phyloP scores from a whole-genome alignment of 2,888 invertebrate species.

The Ryuthela nishihirai region DNA sequence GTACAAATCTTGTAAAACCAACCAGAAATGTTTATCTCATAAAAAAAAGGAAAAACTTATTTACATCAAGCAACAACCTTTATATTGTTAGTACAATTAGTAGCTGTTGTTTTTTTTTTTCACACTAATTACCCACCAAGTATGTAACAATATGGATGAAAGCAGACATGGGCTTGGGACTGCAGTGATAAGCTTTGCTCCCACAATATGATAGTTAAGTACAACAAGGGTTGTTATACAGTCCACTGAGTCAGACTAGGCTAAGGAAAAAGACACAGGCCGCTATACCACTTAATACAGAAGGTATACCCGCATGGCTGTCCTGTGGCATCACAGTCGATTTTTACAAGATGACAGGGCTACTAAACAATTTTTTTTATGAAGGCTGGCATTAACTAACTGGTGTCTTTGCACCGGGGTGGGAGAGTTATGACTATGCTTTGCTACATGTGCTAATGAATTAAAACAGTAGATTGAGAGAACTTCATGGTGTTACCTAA shows the following conservation, averaged over 20 bases:
- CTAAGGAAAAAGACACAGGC: constrained; percentile 17
- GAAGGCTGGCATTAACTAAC: too few relatives aligned
- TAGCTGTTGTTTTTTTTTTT: constrained; percentile 18
- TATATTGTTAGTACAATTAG: constrained; percentile 38
- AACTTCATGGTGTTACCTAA: too few relatives aligned
- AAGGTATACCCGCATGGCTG: constrained; percentile 19
- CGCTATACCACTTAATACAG: constrained; percentile 20
- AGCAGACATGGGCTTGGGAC: constrained; percentile 30
- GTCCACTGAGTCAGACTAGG: constrained; percentile 31
- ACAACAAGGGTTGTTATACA: constrained; percentile 34
- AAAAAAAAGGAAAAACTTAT: constrained; percentile 36
- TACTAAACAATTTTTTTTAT: too few relatives aligned
- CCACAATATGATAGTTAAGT: constrained; percentile 31
- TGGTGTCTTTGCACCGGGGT: too few relatives aligned
- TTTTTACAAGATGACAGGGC: too few relatives aligned
- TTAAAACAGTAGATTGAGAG: too few relatives aligned
- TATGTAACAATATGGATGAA: constrained; percentile 36
- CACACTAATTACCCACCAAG: constrained; percentile 30
- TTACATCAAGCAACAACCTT: constrained; percentile 38
- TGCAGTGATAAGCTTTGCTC: constrained; percentile 33
- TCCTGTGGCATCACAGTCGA: constrained; percentile 7
- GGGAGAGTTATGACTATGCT: too few relatives aligned
- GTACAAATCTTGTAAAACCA: too few relatives aligned
- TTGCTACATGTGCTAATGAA: too few relatives aligned
- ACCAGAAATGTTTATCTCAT: neutral